Conservation (phyloP, 2,888 invertebrate genomes). For the Heliothis peltigera region DNA sequence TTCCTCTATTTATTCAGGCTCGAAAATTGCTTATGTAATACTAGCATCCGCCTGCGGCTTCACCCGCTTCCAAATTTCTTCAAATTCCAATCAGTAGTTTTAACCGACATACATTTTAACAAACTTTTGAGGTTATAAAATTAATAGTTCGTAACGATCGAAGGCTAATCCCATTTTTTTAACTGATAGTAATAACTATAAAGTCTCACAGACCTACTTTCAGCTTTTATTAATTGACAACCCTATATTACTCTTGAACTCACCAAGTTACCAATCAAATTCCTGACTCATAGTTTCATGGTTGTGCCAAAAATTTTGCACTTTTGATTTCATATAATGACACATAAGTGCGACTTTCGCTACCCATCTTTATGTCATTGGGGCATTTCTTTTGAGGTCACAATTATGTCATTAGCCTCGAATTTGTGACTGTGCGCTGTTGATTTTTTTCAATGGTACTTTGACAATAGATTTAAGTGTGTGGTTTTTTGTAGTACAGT, state of each 20-base stretch:
- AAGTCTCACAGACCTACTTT: too few species aligned
- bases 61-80: too few species aligned
- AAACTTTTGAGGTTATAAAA: too few species aligned
- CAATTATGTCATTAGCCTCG: constrained; percentile 64
- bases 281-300: constrained; percentile 38
- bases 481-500: constrained; percentile 24
- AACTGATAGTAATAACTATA: too few species aligned
- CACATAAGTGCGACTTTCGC: constrained; percentile 61
- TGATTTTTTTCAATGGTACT: constrained; percentile 24
- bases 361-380: constrained; percentile 64
- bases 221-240: constrained; percentile 3
- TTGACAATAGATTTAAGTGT: constrained; percentile 39
- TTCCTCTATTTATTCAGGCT: too few species aligned
- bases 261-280: constrained; percentile 31
- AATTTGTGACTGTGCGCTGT: constrained; percentile 39
- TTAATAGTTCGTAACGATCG: background rate
- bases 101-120: too few species aligned
- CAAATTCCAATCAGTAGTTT: too few species aligned
- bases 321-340: constrained; percentile 62
- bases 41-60: too few species aligned
- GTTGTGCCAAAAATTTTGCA: constrained; percentile 59
- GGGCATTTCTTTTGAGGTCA: constrained; percentile 57
- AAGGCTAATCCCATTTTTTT: too few species aligned
- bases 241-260: constrained; percentile 4
- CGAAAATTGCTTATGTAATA: too few species aligned